These are phyloP conservation scores for Trididemnum miniatum DNA, from an alignment of 23 tunicate genomes.

Conservation along the genomic window DNA sequence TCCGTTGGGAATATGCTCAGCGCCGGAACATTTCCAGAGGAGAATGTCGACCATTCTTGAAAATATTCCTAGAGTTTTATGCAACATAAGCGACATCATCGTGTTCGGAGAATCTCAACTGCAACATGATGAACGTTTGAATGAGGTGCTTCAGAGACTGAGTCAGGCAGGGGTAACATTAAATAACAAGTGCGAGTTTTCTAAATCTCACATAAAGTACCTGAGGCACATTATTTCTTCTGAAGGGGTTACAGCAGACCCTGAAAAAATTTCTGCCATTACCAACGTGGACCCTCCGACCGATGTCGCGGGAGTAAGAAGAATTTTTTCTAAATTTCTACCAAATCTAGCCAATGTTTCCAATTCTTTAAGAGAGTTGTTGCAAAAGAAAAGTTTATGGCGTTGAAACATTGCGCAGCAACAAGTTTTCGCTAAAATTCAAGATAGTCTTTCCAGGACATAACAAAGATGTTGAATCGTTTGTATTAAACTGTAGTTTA, in stretches of 20 bases:
- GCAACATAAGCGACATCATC: not conserved
- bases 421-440: too few relatives aligned
- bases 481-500: not conserved
- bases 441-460: too few relatives aligned
- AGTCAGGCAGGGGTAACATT: not conserved
- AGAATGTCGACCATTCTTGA: slow-evolving; percentile 23
- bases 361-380: too few relatives aligned
- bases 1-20: slow-evolving; percentile 41
- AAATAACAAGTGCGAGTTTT: slow-evolving; percentile 21
- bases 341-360: too few relatives aligned
- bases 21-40: slow-evolving; percentile 32
- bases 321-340: too few relatives aligned
- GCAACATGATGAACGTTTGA: not conserved
- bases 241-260: not conserved
- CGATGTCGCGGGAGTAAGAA: not conserved
- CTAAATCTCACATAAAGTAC: not conserved
- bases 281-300: not conserved
- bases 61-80: not conserved
- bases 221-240: not conserved
- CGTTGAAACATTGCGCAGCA: too few relatives aligned
- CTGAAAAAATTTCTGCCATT: too few relatives aligned
- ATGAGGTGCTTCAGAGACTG: not conserved
- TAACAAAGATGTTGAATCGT: not conserved
- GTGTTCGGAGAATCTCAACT: not conserved
- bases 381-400: too few relatives aligned